Percentiles rank a stretch among this genome's conserved stretches.
Conservation (phyloP, 2,113 vertebrate genomes). For the Malurus alboscapulatus region DNA sequence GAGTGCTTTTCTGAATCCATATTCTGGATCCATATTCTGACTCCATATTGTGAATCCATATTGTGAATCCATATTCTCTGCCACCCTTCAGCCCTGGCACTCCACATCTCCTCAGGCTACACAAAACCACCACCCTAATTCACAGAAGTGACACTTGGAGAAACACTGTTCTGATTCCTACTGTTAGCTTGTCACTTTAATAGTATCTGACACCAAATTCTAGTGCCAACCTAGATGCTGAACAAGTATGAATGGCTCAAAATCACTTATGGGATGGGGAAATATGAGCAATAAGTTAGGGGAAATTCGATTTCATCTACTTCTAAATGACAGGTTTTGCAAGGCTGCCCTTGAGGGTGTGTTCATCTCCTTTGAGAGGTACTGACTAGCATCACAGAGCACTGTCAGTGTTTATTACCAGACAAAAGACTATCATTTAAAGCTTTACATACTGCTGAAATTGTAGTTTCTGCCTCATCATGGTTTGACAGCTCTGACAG, state of each 20-base stretch:
- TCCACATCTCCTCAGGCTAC: not conserved
- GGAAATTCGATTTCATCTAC: not conserved
- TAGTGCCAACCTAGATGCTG: rapidly evolving
- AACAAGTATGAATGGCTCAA: not conserved
- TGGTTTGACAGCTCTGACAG: not conserved
- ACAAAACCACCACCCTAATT: not conserved
- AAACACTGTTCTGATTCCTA: not conserved
- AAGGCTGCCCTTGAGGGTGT: not conserved
- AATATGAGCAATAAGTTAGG: not conserved
- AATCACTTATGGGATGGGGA: not conserved
- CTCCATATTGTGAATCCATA: not conserved
- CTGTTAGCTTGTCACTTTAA: not conserved
- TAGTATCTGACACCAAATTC: not conserved
- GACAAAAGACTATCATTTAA: not conserved
- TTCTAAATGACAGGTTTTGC: not conserved
- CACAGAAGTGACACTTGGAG: not conserved
- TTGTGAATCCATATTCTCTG: not conserved
- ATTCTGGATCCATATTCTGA: not conserved
- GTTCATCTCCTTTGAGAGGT: not conserved
- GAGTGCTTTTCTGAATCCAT: not conserved
- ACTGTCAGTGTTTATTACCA: rapidly evolving
- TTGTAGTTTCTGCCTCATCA: not conserved
- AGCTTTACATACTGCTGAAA: not conserved
- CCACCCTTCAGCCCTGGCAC: not conserved
- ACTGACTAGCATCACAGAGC: not conserved